Conservation (phyloP, 2,888 invertebrate genomes). For the Standfussiana lucernea region DNA sequence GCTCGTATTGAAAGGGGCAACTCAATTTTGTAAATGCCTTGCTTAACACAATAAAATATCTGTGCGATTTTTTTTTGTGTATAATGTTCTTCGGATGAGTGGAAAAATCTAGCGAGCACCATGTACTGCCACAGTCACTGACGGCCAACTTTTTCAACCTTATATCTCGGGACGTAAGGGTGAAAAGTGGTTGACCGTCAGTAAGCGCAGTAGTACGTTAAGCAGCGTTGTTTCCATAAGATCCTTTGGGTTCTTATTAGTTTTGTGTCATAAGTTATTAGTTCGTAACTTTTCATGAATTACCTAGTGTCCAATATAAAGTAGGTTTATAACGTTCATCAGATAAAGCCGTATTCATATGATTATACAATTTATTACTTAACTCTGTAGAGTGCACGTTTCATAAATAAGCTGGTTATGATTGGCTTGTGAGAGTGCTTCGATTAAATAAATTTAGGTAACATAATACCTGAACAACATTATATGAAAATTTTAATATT, state of each 20-base stretch:
- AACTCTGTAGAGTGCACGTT: background rate
- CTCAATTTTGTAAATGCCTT: background rate
- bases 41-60: background rate
- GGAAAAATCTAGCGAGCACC: background rate
- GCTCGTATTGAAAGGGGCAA: background rate
- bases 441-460: background rate
- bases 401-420: background rate
- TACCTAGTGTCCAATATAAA: background rate
- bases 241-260: background rate
- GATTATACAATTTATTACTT: background rate
- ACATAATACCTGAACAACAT: slow-evolving; percentile 22
- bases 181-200: too few species aligned
- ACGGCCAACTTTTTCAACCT: too few species aligned
- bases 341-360: background rate
- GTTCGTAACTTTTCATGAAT: background rate
- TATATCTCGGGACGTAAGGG: too few species aligned
- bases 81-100: background rate
- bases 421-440: slow-evolving; percentile 4
- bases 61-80: background rate
- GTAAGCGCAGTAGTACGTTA: too few species aligned
- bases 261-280: background rate
- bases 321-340: background rate
- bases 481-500: slow-evolving; percentile 7
- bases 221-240: background rate
- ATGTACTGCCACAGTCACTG: too few species aligned